Conservation (phyloP, 2,797 vertebrate species). For the Tauraco hartlaubi region DNA sequence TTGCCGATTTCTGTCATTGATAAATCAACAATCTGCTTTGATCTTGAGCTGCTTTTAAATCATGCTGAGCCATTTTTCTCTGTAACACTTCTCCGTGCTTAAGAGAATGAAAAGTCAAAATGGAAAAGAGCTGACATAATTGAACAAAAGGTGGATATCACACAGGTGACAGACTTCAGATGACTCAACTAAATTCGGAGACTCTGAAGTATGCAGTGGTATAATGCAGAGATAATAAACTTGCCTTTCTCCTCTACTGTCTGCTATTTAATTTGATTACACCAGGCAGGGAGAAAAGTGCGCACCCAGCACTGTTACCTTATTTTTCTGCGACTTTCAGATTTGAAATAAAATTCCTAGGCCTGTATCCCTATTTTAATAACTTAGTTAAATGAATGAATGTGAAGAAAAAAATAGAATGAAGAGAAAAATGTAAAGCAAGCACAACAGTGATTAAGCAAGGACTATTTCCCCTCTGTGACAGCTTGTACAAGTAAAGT, state of each 20-base stretch:
- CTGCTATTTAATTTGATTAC: neutral
- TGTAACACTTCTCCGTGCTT: neutral
- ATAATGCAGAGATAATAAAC: neutral
- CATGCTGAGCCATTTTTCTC: neutral
- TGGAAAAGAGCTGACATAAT: neutral
- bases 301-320: neutral
- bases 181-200: neutral
- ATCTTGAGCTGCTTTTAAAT: neutral
- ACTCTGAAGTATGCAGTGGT: neutral
- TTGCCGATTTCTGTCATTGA: neutral
- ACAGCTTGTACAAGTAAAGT: neutral
- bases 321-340: neutral
- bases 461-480: neutral
- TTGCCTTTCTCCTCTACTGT: neutral
- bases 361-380: neutral
- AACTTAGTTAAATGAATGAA: neutral
- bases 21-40: neutral
- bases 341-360: neutral
- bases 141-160: neutral
- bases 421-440: neutral
- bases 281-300: neutral
- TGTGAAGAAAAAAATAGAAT: neutral
- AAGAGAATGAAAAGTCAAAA: neutral
- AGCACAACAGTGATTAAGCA: neutral
- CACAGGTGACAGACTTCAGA: neutral